Conservation (phyloP, 92 coral and sea anemone species). For the Diadumene lineata region DNA sequence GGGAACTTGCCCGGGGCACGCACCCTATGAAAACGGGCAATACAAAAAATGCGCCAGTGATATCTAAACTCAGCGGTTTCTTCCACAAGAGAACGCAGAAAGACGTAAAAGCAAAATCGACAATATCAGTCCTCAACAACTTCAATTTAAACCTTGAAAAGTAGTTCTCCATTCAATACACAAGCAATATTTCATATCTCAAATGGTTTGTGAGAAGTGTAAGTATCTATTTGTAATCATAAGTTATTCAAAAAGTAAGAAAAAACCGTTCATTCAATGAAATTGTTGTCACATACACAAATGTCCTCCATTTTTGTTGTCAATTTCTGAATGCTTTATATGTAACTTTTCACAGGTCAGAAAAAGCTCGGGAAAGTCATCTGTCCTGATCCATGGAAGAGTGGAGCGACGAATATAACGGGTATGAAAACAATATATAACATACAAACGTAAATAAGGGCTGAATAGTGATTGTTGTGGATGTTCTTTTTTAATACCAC, state of each 20-base stretch:
- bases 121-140: no score
- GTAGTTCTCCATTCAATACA: neutral
- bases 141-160: neutral
- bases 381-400: conserved; percentile 98
- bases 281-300: neutral
- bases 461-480: neutral
- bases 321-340: neutral
- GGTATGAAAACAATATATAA: conserved; percentile 37
- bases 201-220: conserved; percentile 43
- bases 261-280: neutral
- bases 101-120: neutral
- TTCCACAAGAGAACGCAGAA: neutral
- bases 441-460: neutral
- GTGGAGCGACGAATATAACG: conserved; percentile 96
- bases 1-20: no score
- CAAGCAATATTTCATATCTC: neutral
- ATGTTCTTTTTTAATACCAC: neutral
- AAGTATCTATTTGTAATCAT: neutral
- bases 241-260: neutral
- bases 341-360: conserved; percentile 56
- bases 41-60: no score
- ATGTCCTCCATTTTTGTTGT: neutral
- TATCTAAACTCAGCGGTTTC: no score
- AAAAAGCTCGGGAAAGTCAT: conserved; percentile 94
- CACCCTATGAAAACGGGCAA: no score